phyloP scores from a whole-genome alignment of 2,888 invertebrate species.

The Cetonia aurata region DNA sequence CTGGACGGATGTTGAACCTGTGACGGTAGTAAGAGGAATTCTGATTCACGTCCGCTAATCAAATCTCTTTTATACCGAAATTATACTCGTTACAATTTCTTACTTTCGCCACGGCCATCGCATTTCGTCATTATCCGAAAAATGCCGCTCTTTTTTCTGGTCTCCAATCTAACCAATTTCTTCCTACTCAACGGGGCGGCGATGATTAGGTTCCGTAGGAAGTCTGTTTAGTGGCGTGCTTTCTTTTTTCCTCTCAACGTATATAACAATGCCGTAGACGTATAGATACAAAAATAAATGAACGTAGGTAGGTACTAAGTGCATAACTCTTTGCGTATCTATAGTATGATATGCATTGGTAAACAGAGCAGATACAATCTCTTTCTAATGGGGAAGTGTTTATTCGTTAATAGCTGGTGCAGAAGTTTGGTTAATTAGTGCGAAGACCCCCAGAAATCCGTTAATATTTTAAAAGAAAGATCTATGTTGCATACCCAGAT shows the following conservation, averaged over 20 bases:
- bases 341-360: not conserved
- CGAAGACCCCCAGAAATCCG: too few relatives aligned
- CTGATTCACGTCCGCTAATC: conserved; percentile 22
- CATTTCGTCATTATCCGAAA: conserved; percentile 37
- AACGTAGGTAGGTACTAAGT: not conserved
- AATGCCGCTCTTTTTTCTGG: conserved; percentile 25
- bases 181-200: conserved; percentile 1
- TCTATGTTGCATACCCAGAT: too few relatives aligned
- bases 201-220: not conserved
- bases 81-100: conserved; percentile 34
- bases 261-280: too few relatives aligned
- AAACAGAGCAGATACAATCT: conserved; percentile 19
- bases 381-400: conserved; percentile 6
- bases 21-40: conserved; percentile 29
- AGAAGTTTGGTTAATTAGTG: too few relatives aligned
- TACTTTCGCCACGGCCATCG: conserved; percentile 31
- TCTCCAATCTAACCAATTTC: conserved; percentile 10
- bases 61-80: conserved; percentile 41
- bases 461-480: too few relatives aligned
- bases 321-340: not conserved
- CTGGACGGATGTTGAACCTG: conserved; percentile 17
- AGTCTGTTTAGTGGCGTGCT: not conserved
- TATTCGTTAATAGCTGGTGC: too few relatives aligned
- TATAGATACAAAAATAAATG: too few relatives aligned
- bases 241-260: conserved; percentile 1